Percentiles rank a stretch among this genome's conserved stretches.
phyloP scores from a whole-genome alignment of 2,113 vertebrate genomes.

The Lichenostomus cassidix region DNA sequence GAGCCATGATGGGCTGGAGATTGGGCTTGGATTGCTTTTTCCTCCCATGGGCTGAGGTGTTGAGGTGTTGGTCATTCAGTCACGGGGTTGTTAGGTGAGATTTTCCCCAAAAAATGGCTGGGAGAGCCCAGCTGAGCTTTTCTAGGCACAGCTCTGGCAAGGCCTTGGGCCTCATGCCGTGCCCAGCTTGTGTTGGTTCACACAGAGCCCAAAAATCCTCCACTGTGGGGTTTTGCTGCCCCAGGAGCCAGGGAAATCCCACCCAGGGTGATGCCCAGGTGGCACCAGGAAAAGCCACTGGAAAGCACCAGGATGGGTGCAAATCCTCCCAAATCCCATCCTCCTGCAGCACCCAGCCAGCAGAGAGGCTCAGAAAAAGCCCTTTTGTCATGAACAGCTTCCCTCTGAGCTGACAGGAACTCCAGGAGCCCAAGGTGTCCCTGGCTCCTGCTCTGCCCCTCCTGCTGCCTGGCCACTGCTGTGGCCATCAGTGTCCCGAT shows the following conservation, averaged over 20 bases:
- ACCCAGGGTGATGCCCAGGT: background rate
- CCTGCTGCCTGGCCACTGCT: background rate
- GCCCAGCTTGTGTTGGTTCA: background rate
- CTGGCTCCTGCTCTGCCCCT: background rate
- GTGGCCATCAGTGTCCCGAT: background rate
- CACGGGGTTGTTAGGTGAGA: background rate
- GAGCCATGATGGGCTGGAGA: background rate
- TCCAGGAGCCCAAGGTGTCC: background rate
- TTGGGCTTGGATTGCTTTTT: background rate
- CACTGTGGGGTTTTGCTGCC: background rate
- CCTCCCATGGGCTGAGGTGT: background rate
- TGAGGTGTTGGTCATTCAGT: background rate
- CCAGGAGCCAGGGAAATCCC: background rate
- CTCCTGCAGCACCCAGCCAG: background rate
- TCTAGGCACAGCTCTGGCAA: background rate
- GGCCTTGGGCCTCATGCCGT: fast-evolving
- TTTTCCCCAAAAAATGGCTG: fast-evolving
- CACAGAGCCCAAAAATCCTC: background rate
- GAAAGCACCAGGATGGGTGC: fast-evolving
- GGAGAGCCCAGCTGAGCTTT: background rate
- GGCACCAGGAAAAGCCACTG: background rate
- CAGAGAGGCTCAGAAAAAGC: background rate
- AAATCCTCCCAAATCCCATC: fast-evolving
- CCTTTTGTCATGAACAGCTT: background rate
- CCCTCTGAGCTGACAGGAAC: background rate